These are phyloP conservation scores for Macropodus opercularis DNA, from an alignment of 2,797 vertebrate species.

Conservation along the genomic window DNA sequence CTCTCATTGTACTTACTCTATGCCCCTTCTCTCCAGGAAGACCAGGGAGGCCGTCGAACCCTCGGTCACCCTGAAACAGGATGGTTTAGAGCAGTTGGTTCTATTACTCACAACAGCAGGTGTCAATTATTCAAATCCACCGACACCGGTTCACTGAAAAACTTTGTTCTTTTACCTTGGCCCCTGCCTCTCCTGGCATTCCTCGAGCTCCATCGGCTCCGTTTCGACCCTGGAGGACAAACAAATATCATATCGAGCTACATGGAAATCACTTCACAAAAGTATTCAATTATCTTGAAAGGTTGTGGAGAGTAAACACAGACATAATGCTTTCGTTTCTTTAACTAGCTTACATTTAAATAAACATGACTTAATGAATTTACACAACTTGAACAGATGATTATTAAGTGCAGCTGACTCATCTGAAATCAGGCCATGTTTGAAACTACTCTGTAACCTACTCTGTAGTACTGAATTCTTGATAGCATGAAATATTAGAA, in stretches of 20 bases:
- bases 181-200: conserved; percentile 94
- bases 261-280: conserved; percentile 28
- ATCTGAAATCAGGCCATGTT: conserved; percentile 40
- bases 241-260: conserved; percentile 26
- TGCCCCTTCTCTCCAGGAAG: conserved; percentile 86
- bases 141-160: not conserved
- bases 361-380: conserved; percentile 51
- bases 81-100: not conserved
- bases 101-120: not conserved
- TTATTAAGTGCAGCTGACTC: conserved; percentile 53
- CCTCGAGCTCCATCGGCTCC: conserved; percentile 95
- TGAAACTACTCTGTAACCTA: conserved; percentile 23
- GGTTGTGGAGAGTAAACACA: conserved; percentile 24
- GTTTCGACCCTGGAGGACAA: conserved; percentile 87
- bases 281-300: conserved; percentile 26
- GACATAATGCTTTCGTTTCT: conserved; percentile 8
- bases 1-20: conserved; percentile 71
- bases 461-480: not conserved
- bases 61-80: conserved; percentile 80
- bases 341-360: conserved; percentile 37
- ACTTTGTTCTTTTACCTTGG: conserved; percentile 83
- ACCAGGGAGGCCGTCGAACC: conserved; percentile 85
- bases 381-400: conserved; percentile 19
- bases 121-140: not conserved
- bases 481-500: conserved; percentile 21